Evolutionary conservation across 2,888 invertebrate species (phyloP).

Genomic region (Polydrusus pterygomalis): DNA sequence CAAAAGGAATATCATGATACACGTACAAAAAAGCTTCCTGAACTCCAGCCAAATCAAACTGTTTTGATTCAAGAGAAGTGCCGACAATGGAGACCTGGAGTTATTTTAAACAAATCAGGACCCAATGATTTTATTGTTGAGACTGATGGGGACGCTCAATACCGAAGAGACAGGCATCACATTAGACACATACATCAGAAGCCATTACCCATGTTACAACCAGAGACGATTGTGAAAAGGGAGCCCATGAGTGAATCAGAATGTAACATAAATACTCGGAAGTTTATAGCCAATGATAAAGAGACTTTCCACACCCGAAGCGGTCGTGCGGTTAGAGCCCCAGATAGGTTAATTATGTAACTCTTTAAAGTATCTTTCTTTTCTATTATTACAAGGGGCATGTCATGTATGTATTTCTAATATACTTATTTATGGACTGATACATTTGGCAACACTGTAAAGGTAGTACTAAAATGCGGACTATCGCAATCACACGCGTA

Average conservation of each 20-base stretch:
- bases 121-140: neutral
- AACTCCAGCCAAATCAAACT: no score
- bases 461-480: neutral
- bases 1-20: no score
- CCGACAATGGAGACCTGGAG: neutral
- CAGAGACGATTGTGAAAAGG: neutral
- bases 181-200: neutral
- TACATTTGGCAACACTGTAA: neutral
- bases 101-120: neutral
- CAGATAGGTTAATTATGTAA: neutral
- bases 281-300: neutral
- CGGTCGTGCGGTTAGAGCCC: neutral
- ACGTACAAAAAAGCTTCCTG: no score
- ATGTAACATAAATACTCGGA: neutral
- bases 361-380: neutral
- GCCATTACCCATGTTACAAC: neutral
- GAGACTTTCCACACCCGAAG: neutral
- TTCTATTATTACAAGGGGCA: neutral
- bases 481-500: neutral
- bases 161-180: neutral
- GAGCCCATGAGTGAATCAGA: neutral
- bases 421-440: neutral
- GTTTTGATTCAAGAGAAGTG: neutral
- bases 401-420: neutral
- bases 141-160: neutral